phyloP scores from a whole-genome alignment of 2,797 vertebrate species.

The Tarsius wallacei region DNA sequence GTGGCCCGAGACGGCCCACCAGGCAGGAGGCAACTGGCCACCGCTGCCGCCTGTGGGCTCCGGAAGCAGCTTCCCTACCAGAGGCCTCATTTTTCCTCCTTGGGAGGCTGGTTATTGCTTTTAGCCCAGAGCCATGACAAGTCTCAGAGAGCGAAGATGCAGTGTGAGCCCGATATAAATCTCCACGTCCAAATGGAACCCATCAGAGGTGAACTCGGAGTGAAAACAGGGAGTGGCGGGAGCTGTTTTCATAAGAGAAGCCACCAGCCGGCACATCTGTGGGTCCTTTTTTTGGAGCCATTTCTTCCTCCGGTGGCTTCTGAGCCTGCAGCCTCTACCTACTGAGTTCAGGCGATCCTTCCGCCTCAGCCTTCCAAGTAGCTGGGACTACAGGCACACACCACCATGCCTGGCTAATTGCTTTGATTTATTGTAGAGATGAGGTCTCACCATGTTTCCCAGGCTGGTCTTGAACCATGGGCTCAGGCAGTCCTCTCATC shows the following conservation, averaged over 20 bases:
- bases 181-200: conserved; percentile 66
- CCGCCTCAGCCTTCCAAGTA: no score
- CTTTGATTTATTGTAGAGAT: no score
- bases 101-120: conserved; percentile 69
- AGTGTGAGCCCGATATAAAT: conserved; percentile 73
- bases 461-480: no score
- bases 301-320: no score
- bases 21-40: neutral
- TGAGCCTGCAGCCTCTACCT: no score
- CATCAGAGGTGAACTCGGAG: neutral
- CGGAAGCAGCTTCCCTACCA: neutral
- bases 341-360: no score
- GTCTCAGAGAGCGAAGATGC: conserved; percentile 59
- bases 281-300: neutral
- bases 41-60: conserved; percentile 13
- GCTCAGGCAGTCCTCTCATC: no score
- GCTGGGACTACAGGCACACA: no score
- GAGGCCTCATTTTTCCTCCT: conserved; percentile 53
- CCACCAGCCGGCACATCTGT: neutral
- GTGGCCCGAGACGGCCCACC: neutral
- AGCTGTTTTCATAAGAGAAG: conserved; percentile 70
- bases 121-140: conserved; percentile 64
- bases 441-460: no score
- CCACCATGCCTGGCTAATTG: no score
- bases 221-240: conserved; percentile 22